phyloP scores from a whole-genome alignment of 2,797 vertebrate species.

The Hirundo rustica region DNA sequence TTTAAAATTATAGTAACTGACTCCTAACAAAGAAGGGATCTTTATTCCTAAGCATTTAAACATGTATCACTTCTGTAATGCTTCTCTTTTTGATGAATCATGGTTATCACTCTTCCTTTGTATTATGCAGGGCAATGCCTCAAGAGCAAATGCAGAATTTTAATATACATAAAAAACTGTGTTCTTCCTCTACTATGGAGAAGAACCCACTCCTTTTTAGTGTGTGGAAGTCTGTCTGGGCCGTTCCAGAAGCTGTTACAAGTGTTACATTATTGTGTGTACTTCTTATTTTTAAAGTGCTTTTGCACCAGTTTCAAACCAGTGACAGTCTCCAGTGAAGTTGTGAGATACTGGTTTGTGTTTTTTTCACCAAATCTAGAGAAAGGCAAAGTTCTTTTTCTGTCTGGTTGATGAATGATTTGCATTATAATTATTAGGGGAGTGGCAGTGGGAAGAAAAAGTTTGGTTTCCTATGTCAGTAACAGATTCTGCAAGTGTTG shows the following conservation, averaged over 20 bases:
- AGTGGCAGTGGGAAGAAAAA: not conserved
- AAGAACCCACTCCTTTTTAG: not conserved
- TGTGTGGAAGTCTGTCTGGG: not conserved
- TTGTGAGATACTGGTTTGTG: accelerated
- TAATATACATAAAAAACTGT: not conserved
- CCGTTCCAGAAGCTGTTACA: not conserved
- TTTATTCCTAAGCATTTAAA: not conserved
- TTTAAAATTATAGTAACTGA: not conserved
- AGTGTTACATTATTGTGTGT: not conserved
- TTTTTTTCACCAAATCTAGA: not conserved
- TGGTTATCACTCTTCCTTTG: not conserved
- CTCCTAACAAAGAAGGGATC: not conserved
- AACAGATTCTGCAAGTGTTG: not conserved
- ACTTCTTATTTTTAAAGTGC: not conserved
- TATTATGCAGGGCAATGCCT: not conserved
- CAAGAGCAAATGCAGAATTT: not conserved
- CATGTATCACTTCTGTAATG: not conserved
- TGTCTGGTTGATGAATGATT: not conserved
- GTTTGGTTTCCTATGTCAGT: not conserved
- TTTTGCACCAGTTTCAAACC: not conserved
- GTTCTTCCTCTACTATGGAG: not conserved
- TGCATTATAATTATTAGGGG: not conserved
- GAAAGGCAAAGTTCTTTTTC: not conserved
- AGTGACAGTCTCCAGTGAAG: not conserved
- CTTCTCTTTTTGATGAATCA: not conserved